Evolutionary conservation across 2,113 vertebrate species (phyloP).

Genomic region (Tupaia chinensis): DNA sequence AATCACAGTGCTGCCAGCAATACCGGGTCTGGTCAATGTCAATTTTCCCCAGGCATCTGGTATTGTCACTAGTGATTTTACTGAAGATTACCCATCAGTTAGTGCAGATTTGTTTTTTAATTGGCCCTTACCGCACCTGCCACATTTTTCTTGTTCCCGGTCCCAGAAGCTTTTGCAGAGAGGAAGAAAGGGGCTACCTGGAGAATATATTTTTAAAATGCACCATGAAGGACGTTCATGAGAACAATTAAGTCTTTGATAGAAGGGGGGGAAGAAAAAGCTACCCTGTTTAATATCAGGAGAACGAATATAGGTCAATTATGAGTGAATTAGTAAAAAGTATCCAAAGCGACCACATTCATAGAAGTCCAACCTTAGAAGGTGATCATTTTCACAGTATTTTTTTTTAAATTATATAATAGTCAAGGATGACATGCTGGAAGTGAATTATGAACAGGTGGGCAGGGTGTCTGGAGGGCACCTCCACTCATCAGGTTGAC

Average conservation of each 20-base stretch:
- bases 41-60: slow-evolving; percentile 86
- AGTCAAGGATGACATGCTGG: slow-evolving; percentile 16
- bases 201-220: slow-evolving; percentile 78
- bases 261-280: slow-evolving; percentile 66
- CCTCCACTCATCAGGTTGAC: not conserved
- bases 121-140: slow-evolving; percentile 86
- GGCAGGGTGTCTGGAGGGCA: slow-evolving; percentile 49
- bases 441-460: slow-evolving; percentile 72
- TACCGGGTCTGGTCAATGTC: slow-evolving; percentile 84
- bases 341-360: slow-evolving; percentile 67
- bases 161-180: slow-evolving; percentile 77
- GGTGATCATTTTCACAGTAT: not conserved
- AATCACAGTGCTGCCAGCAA: slow-evolving; percentile 79
- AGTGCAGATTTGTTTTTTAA: slow-evolving; percentile 90
- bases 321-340: slow-evolving; percentile 77
- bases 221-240: slow-evolving; percentile 78
- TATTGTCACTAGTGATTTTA: slow-evolving; percentile 83
- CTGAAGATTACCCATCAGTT: slow-evolving; percentile 88
- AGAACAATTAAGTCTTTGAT: slow-evolving; percentile 82
- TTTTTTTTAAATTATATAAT: slow-evolving; percentile 34
- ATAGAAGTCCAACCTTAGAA: not conserved
- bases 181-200: slow-evolving; percentile 75
- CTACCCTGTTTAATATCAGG: slow-evolving; percentile 58
- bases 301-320: slow-evolving; percentile 68
- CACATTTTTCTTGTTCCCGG: slow-evolving; percentile 77